Evolutionary conservation across 2,797 vertebrate species (phyloP), one percentile per base, ranked within the genome.

Genomic region (Rhodeus uyekii): DNA sequence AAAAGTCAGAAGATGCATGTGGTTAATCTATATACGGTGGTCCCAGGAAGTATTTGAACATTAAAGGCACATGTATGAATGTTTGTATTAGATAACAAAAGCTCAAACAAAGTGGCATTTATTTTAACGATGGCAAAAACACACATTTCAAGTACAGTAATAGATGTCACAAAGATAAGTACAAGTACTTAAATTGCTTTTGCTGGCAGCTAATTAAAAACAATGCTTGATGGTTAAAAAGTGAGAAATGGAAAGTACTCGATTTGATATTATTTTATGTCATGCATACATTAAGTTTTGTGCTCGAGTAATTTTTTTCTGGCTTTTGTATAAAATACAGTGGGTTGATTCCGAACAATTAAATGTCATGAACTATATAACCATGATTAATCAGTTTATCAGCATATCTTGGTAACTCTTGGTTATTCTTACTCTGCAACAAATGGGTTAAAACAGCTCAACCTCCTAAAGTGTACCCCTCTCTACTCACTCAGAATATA

Each of bases 401-500:
- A 67, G 4, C 14, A 67, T 38, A 60, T 42, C 3, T 5, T 60
- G 58, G 48, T 76, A 73, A 61, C 22, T 83, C 22, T n/a, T 77
- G 14, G 38, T 81, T 67, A 53, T 84, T 82, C 71, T 68, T 68
- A 53, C 48, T 60, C 29, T n/a, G 42, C 39, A 55, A 16, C 6
- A n/a, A 79, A 76, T 60, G 58, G 63, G 48, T 75, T 82, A 84
- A 83, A 85, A 74, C 77, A 74, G 42, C 72, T 84, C 64, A 78
- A 27, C 73, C n/a, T 83, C 32, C 50, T 78, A 65, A 78, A 39
- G 18, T 50, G 1, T 60, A 69, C 72, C 80, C 75, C 74, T 84
- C 72, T 76, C 55, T 68, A 83, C 85, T 90, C 22, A 61, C 32
- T 46, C 83, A 32, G 64, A 38, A 68, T 58, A 89, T 89, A 89